Conservation (phyloP, 1,140 invertebrate genomes). For the Drosophila pandora region DNA sequence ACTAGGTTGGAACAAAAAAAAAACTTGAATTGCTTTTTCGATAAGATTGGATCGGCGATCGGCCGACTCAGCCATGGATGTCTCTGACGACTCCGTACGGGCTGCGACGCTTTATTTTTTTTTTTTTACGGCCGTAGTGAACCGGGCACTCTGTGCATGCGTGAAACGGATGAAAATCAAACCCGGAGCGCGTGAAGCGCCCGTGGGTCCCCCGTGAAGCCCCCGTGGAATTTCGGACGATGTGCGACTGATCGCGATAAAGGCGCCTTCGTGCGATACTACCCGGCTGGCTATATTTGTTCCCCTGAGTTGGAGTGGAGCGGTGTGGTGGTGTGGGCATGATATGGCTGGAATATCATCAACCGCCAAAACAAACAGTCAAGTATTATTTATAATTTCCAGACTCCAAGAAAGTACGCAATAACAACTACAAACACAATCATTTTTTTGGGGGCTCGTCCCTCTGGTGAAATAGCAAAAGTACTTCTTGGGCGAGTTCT, state of each 20-base stretch:
- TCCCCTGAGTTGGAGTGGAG: conserved; percentile 40
- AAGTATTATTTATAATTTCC: conserved; percentile 52
- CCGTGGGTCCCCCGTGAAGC: conserved; percentile 65
- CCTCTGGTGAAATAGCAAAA: conserved; percentile 68
- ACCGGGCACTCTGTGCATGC: conserved; percentile 52
- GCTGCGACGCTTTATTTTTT: conserved; percentile 7
- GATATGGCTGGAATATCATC: conserved; percentile 30
- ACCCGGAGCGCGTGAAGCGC: conserved; percentile 38
- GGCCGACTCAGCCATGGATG: conserved; percentile 38
- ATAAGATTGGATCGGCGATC: conserved; percentile 45
- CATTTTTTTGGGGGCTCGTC: conserved; percentile 73
- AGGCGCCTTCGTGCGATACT: conserved; percentile 55
- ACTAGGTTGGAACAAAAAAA: conserved; percentile 11
- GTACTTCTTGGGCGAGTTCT: conserved; percentile 19
- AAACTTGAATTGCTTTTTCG: conserved; percentile 11
- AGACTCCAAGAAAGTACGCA: neutral
- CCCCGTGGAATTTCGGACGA: conserved; percentile 32
- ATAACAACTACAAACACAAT: conserved; percentile 1
- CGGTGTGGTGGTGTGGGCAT: conserved; percentile 51
- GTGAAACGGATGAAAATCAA: conserved; percentile 42
- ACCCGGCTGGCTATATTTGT: conserved; percentile 38
- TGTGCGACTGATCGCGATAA: conserved; percentile 52
- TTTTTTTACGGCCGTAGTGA: conserved; percentile 27
- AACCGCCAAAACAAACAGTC: conserved; percentile 38
- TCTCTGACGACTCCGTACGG: conserved; percentile 25